A percentile compares a stretch with the other conserved stretches of the same genome.
phyloP scores from a whole-genome alignment of 2,113 vertebrate species.

The Rhegmatorhina hoffmannsi region DNA sequence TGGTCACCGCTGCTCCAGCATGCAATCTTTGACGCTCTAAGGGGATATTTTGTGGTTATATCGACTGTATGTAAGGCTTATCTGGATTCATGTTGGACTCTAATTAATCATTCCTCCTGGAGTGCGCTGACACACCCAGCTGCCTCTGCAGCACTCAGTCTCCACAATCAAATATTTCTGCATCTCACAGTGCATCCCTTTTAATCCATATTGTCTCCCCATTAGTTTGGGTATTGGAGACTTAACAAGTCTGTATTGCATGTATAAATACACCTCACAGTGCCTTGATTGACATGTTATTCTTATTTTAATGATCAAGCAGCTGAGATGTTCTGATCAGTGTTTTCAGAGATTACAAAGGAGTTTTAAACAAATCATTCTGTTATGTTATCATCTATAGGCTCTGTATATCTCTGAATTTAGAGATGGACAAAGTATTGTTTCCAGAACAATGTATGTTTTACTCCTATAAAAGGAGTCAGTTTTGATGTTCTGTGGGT shows the following conservation, averaged over 20 bases:
- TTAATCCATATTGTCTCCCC: background rate
- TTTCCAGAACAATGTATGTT: background rate
- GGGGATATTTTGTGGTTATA: background rate
- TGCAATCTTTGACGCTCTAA: background rate
- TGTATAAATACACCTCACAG: background rate
- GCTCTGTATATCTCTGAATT: background rate
- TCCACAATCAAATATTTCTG: background rate
- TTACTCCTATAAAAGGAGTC: background rate
- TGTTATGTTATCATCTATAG: background rate
- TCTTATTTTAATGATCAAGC: background rate
- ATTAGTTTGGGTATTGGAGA: background rate
- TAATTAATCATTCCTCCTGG: background rate
- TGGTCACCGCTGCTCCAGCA: background rate
- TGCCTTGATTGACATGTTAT: background rate
- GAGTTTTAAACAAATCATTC: background rate
- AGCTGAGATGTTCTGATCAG: background rate
- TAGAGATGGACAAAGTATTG: background rate
- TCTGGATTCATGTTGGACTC: background rate
- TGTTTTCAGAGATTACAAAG: background rate
- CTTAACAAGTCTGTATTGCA: background rate
- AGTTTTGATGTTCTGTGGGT: background rate
- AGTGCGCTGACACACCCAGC: background rate
- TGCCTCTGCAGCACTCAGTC: background rate
- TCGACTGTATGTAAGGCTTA: fast-evolving
- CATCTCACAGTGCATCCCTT: background rate